These are phyloP conservation scores for Rosalia funebris DNA, from an alignment of 2,888 invertebrate genomes.

Conservation along the genomic window DNA sequence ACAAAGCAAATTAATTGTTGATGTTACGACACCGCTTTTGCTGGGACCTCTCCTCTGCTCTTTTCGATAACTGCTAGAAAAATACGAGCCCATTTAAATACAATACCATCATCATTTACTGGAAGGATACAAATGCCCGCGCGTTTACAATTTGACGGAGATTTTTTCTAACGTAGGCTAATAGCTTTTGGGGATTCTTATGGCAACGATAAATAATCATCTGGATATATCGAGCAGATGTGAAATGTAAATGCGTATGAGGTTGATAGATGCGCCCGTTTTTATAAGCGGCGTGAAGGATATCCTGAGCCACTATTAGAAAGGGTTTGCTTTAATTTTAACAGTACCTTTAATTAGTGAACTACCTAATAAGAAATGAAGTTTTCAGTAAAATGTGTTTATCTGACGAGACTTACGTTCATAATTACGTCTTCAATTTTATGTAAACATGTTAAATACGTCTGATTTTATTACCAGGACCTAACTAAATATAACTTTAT, in stretches of 20 bases:
- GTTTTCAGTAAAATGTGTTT: too few species aligned
- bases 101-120: neutral
- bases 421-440: too few species aligned
- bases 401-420: too few species aligned
- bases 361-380: too few species aligned
- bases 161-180: neutral
- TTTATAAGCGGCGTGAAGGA: too few species aligned
- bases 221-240: neutral
- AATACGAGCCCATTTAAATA: neutral
- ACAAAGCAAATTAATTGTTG: constrained; percentile 1
- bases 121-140: neutral
- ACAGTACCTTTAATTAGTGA: too few species aligned
- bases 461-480: too few species aligned
- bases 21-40: neutral
- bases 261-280: neutral
- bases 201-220: neutral
- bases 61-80: neutral
- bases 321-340: too few species aligned
- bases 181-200: neutral
- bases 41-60: neutral
- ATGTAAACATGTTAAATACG: too few species aligned
- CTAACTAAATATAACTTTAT: too few species aligned
- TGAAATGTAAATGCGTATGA: neutral
- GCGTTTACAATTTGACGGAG: neutral
- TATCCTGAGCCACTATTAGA: too few species aligned